Conservation (phyloP, 2,888 invertebrate genomes). For the Xylocampa areola region DNA sequence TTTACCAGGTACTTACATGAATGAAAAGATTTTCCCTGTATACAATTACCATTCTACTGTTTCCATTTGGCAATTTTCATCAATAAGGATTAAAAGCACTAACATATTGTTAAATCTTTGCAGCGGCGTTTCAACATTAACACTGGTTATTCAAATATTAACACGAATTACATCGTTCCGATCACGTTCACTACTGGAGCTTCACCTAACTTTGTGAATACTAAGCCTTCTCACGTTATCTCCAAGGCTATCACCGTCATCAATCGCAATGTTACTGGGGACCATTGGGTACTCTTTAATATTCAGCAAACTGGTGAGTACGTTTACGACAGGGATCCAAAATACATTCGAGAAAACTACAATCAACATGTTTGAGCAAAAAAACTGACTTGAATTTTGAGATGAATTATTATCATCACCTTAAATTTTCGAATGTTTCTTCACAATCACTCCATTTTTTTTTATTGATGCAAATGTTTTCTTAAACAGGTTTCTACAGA, state of each 20-base stretch:
- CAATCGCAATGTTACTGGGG: conserved; percentile 70
- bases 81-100: too few species aligned
- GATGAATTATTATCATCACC: too few species aligned
- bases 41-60: not conserved
- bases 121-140: conserved; percentile 88
- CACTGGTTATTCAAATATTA: conserved; percentile 69
- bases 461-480: conserved; percentile 3
- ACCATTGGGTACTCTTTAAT: conserved; percentile 91
- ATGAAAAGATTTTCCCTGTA: not conserved
- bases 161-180: conserved; percentile 81
- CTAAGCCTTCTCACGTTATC: conserved; percentile 82
- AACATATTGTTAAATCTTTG: conserved; percentile 41
- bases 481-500: conserved; percentile 90
- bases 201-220: conserved; percentile 80
- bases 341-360: too few species aligned
- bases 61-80: too few species aligned
- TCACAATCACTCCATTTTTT: too few species aligned
- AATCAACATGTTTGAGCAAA: too few species aligned
- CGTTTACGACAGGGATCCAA: too few species aligned
- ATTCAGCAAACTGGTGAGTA: conserved; percentile 89
- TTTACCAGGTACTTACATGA: conserved; percentile 80
- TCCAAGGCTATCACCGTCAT: conserved; percentile 69
- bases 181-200: conserved; percentile 78
- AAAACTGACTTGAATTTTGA: too few species aligned
- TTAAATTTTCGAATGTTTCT: too few species aligned